Conservation (phyloP, 2,888 invertebrate genomes). For the Pediacus dermestoides region DNA sequence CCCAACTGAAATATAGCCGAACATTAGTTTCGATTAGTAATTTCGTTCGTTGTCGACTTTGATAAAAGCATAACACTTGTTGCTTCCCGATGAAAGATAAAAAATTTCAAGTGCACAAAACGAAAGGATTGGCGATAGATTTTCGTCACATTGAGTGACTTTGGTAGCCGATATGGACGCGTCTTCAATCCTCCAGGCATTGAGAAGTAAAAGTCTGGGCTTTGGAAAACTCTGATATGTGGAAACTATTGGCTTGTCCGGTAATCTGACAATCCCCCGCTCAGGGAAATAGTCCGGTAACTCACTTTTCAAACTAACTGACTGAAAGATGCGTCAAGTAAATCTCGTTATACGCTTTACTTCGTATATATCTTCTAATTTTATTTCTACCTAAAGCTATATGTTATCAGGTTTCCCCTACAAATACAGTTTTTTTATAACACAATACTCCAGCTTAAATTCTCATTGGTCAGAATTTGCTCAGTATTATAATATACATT, state of each 20-base stretch:
- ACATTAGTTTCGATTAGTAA: too few relatives aligned
- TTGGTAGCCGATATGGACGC: too few relatives aligned
- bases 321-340: slow-evolving; percentile 33
- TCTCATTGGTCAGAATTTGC: too few relatives aligned
- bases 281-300: slow-evolving; percentile 34
- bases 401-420: too few relatives aligned
- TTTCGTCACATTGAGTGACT: slow-evolving; percentile 4
- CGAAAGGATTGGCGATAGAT: background rate
- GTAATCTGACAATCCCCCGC: slow-evolving; percentile 38
- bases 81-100: too few relatives aligned
- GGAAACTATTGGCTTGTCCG: slow-evolving; percentile 39
- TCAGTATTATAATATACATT: too few relatives aligned
- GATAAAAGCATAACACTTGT: too few relatives aligned
- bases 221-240: slow-evolving; percentile 28
- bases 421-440: too few relatives aligned
- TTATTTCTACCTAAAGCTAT: slow-evolving; percentile 17
- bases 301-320: slow-evolving; percentile 34
- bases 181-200: slow-evolving; percentile 16
- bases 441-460: too few relatives aligned
- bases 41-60: too few relatives aligned
- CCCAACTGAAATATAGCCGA: too few relatives aligned
- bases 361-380: slow-evolving; percentile 28
- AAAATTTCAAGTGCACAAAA: background rate
- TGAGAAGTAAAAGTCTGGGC: slow-evolving; percentile 32
- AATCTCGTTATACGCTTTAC: slow-evolving; percentile 34